Conservation (phyloP, 1,140 invertebrate genomes). For the Heliothis subflexa region DNA sequence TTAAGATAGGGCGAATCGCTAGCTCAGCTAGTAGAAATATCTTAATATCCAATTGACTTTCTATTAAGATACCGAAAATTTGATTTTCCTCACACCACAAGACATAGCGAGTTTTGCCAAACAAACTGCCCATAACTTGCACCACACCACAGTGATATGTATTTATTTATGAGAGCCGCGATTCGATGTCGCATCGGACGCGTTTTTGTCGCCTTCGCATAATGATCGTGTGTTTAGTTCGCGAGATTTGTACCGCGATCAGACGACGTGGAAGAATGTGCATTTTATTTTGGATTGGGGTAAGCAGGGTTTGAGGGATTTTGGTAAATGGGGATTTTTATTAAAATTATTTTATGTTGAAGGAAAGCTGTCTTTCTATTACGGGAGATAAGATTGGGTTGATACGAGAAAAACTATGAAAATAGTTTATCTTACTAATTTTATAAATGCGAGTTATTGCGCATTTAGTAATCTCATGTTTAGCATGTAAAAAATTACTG, state of each 20-base stretch:
- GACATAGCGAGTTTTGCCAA: not conserved
- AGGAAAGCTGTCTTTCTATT: too few relatives aligned
- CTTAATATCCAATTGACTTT: too few relatives aligned
- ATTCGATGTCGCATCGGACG: conserved; percentile 76
- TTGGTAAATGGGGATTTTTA: not conserved
- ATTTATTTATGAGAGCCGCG: conserved; percentile 81
- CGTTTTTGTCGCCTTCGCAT: conserved; percentile 75
- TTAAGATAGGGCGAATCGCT: not conserved
- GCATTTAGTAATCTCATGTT: too few relatives aligned
- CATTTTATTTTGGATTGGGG: not conserved
- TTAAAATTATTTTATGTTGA: too few relatives aligned
- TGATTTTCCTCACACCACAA: not conserved
- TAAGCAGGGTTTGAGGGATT: not conserved
- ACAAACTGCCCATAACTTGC: conserved; percentile 36
- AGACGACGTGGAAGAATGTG: conserved; percentile 40
- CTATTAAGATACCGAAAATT: too few relatives aligned
- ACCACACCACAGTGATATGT: conserved; percentile 63
- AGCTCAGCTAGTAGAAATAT: too few relatives aligned
- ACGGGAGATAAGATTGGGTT: too few relatives aligned
- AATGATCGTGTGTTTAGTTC: conserved; percentile 61
- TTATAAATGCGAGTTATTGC: too few relatives aligned
- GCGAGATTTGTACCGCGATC: conserved; percentile 65
- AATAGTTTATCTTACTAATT: too few relatives aligned
- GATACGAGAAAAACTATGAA: too few relatives aligned
- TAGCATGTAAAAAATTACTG: too few relatives aligned